phyloP scores from a whole-genome alignment of 2,888 invertebrate genomes.

The Drosophila diplacantha region DNA sequence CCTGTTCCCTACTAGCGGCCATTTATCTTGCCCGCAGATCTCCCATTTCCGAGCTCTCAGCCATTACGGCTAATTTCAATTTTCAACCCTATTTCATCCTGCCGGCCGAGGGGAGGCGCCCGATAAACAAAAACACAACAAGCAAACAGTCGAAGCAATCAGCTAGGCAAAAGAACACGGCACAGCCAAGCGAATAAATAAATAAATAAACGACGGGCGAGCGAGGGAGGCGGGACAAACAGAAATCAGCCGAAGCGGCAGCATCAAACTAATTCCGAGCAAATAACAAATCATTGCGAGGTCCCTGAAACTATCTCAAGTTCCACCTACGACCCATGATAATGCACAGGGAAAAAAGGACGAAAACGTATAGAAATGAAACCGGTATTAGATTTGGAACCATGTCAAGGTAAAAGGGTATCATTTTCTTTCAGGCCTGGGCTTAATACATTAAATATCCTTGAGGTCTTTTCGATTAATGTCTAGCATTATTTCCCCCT shows the following conservation, averaged over 20 bases:
- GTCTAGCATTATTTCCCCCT: not conserved
- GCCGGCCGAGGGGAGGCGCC: constrained; percentile 6
- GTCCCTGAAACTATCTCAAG: constrained; percentile 16
- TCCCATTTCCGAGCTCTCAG: constrained; percentile 1
- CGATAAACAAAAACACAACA: constrained; percentile 40
- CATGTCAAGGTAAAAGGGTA: not conserved
- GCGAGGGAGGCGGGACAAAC: constrained; percentile 21
- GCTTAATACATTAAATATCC: not conserved
- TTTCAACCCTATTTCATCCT: constrained; percentile 58
- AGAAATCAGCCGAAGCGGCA: constrained; percentile 33
- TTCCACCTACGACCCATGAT: constrained; percentile 14
- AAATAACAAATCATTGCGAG: constrained; percentile 69
- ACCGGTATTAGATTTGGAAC: rapidly evolving
- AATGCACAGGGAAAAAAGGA: constrained; percentile 1
- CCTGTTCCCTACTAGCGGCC: not conserved
- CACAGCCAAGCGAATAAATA: constrained; percentile 27
- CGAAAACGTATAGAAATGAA: too few species aligned
- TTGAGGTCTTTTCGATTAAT: not conserved
- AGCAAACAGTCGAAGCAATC: constrained; percentile 33
- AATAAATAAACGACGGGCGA: constrained; percentile 21
- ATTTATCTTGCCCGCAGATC: constrained; percentile 25
- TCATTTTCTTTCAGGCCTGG: not conserved
- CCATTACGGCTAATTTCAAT: constrained; percentile 64
- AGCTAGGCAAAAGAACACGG: constrained; percentile 38
- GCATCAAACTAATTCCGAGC: constrained; percentile 68